Base-by-base conservation (phyloP, 1,140 invertebrate species). In the Acromyrmex charruanus region DNA sequence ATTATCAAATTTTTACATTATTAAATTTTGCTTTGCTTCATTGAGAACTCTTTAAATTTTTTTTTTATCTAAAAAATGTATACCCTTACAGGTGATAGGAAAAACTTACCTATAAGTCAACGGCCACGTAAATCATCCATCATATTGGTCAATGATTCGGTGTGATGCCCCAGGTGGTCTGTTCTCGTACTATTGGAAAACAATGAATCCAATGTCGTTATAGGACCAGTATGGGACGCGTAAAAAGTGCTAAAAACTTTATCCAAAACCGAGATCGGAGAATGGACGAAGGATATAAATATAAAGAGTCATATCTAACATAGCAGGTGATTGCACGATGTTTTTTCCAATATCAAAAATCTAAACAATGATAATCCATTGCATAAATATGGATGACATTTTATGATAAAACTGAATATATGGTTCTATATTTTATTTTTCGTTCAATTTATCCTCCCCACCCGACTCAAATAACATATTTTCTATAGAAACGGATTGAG, bases 121-220 rank as follows among this genome's bases (percentile, higher is more conserved):
- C 1, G 39, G 3, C 6, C 79, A 7, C 39, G 85, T 87, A 88
- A 86, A 88, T 88, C 77, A 87, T 39, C 14, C 31, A 44, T 44
- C 39, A 66, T 35, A 49, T 28, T 31, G 88, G 72, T 89, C 86
- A 79, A 89, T 85, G 74, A 75, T 69, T 59, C 79, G 69, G 89
- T 89, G 86, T 55, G 49, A 89, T 77, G 85, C 74, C 87, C 89
- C 87, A 89, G 90, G 80, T 91, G 91, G 86, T 84, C 59, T 69
- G 85, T 89, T 88, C 71, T 77, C 74, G 58, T 84, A 28, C 55
- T 91, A 92, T 92, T 81, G 92, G 90, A 93, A 92, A 92, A 92
- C 92, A 91, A 93, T 93, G 90, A 91, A 92, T 91, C 85, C 87
- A 39, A 59, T 68, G 66, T 82, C 59, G 44, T 86, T 44, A 65